Percentiles rank a stretch among this genome's conserved stretches.
Evolutionary conservation across 1,140 invertebrate genomes (phyloP).

Genomic region (Diabrotica undecimpunctata): DNA sequence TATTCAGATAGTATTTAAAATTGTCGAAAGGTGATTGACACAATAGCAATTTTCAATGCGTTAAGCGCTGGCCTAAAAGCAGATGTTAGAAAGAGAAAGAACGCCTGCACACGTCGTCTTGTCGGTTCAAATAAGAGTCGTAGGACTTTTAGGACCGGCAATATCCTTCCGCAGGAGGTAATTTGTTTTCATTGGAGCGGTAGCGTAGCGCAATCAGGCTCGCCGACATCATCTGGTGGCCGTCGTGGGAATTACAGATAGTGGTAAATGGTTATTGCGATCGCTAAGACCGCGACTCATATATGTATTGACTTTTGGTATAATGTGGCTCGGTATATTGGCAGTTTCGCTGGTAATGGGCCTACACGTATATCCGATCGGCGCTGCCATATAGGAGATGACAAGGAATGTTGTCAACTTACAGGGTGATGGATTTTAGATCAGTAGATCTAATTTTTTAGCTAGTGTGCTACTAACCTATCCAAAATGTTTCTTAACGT

Average conservation of each 20-base stretch:
- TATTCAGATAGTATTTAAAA: no score
- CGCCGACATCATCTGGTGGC: slow-evolving; percentile 38
- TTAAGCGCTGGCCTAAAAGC: neutral
- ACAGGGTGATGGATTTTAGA: slow-evolving; percentile 4
- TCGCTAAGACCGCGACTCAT: slow-evolving; percentile 32
- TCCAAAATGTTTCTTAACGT: no score
- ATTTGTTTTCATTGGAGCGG: slow-evolving; percentile 43
- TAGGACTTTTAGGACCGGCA: slow-evolving; percentile 37
- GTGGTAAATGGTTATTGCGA: slow-evolving; percentile 45
- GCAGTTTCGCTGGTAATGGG: slow-evolving; percentile 32
- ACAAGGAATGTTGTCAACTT: slow-evolving; percentile 14
- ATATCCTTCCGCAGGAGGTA: slow-evolving; percentile 41
- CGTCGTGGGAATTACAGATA: slow-evolving; percentile 43
- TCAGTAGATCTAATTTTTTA: no score
- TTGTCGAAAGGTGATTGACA: no score
- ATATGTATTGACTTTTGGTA: slow-evolving; percentile 42
- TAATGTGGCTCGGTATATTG: slow-evolving; percentile 38
- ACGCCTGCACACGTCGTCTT: slow-evolving; percentile 28
- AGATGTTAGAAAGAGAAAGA: neutral
- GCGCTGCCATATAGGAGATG: slow-evolving; percentile 23
- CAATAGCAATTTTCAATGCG: no score
- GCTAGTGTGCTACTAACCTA: no score
- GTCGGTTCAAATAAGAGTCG: slow-evolving; percentile 36
- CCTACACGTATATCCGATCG: slow-evolving; percentile 27
- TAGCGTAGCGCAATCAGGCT: slow-evolving; percentile 39